Evolutionary conservation across 2,888 invertebrate species (phyloP), one percentile per base, ranked within the genome.

Genomic region (Corbicula japonica): DNA sequence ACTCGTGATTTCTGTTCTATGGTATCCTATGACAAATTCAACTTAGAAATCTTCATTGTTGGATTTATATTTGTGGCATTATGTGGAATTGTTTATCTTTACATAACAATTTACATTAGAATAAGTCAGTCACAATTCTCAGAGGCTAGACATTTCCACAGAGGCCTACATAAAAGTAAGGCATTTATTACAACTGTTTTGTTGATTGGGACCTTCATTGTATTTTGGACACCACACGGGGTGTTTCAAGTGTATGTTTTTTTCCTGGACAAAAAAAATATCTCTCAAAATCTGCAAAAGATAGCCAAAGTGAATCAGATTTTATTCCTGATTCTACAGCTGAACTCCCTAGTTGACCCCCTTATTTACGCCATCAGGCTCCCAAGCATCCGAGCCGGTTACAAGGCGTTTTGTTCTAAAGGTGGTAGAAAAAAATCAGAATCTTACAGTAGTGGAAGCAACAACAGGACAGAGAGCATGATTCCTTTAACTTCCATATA

Each of bases 281-380:
- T 54, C 15, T 18, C 15, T 28, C 30, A 54, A 3, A 10, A 54
- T 30, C 23, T 28, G 15, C 30, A 54, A 3, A n/a, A 28, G 4
- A 4, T 54, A 10, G n/a, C 30, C n/a, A 15, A 18, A 3, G 23
- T 54, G 18, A 54, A 23, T 30, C 18, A 54, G 2, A 30, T 54
- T 8, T n/a, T 54, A n/a, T 30, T 54, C 15, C 4, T 54, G 5
- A 30, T 54, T 12, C 54, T 54, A 18, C 54, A 54, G 30, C 18
- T 54, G 12, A 54, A 54, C n/a, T 54, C 54, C 10, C 30, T 54
- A 4, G 54, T n/a, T 54, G 54, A 54, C 30, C 54, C 54, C 2
- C 10, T 54, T 4, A 54, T 54, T 2, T 54, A 54, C 23, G 54
- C 54, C n/a, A 30, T 54, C 4, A 10, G 54, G 1, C 54, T 54